Conservation (phyloP, 2,113 vertebrate species). For the Platysternon megacephalum region DNA sequence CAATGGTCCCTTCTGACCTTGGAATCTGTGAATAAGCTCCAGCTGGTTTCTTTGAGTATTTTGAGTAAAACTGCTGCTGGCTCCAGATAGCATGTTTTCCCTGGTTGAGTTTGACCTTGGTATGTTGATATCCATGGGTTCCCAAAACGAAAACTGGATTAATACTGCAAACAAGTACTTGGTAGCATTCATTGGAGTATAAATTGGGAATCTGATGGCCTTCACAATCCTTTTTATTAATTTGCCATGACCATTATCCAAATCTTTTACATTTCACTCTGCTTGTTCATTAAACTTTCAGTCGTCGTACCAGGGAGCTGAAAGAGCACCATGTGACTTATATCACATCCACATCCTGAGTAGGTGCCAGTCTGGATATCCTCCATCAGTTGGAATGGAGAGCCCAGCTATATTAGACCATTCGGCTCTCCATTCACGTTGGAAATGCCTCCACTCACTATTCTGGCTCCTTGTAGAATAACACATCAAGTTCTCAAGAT, state of each 20-base stretch:
- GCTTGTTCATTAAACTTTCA: not conserved
- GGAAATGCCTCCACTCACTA: not conserved
- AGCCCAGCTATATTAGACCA: not conserved
- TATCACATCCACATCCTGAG: not conserved
- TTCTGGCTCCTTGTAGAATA: no score
- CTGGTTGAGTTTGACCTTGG: not conserved
- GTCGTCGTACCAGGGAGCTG: rapidly evolving
- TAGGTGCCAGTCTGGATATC: not conserved
- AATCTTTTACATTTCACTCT: not conserved
- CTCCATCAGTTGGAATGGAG: not conserved
- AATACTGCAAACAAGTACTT: no score
- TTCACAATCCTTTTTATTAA: not conserved
- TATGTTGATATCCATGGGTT: not conserved
- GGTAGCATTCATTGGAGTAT: no score
- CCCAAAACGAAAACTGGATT: not conserved
- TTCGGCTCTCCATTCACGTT: not conserved
- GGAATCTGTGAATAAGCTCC: no score
- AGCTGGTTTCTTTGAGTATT: no score
- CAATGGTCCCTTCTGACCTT: no score
- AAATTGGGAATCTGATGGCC: not conserved
- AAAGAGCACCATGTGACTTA: not conserved
- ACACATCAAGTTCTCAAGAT: not conserved
- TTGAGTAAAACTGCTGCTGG: not conserved
- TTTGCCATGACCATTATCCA: not conserved
- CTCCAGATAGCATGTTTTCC: not conserved